Evolutionary conservation across 1,140 invertebrate genomes (phyloP).

Genomic region (Theocolax elegans): DNA sequence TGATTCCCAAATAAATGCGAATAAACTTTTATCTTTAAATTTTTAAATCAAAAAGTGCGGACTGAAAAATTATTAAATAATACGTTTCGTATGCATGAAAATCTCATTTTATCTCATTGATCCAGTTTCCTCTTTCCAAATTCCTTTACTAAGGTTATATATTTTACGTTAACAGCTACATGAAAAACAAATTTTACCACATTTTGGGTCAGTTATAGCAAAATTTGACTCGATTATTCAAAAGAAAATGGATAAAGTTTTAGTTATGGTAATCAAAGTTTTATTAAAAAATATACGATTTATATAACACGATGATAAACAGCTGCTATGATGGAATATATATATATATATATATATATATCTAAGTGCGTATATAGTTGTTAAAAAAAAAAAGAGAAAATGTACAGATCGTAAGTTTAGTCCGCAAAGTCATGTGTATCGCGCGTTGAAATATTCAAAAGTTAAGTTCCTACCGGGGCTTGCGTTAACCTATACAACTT

Average conservation of each 20-base stretch:
- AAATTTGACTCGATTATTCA: slow-evolving; percentile 24
- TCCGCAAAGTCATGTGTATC: neutral
- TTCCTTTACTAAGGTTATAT: no score
- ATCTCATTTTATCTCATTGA: neutral
- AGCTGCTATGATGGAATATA: no score
- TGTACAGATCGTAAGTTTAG: neutral
- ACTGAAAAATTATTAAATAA: no score
- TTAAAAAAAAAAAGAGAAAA: neutral
- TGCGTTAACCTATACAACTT: neutral
- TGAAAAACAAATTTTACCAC: slow-evolving; percentile 10
- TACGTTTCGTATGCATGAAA: no score
- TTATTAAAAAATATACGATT: slow-evolving; percentile 24
- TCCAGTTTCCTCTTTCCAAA: no score
- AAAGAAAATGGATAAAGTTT: slow-evolving; percentile 32
- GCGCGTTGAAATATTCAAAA: slow-evolving; percentile 38
- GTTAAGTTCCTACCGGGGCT: slow-evolving; percentile 4
- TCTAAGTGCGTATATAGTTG: no score
- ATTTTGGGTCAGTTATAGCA: slow-evolving; percentile 10
- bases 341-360: no score
- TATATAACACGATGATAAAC: neutral
- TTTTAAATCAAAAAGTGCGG: no score
- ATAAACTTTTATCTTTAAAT: no score
- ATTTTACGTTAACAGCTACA: slow-evolving; percentile 17
- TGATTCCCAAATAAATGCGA: no score
- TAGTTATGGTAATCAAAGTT: slow-evolving; percentile 28